Conservation (phyloP, 2,113 vertebrate genomes). For the Ammodytes dubius region DNA sequence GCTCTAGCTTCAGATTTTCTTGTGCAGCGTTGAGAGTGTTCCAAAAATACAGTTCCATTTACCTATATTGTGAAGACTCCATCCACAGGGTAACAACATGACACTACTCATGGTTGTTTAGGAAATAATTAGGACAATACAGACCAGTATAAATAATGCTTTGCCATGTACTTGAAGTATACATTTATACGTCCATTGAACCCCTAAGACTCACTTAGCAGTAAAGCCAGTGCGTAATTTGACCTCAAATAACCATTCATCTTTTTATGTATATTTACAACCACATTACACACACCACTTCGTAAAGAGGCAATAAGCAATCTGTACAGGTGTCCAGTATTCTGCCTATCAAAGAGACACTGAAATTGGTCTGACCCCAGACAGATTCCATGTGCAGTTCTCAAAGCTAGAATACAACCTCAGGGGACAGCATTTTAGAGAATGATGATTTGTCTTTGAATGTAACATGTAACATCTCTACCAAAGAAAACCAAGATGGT, state of each 20-base stretch:
- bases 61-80: background rate
- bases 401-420: conserved; percentile 2
- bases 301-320: conserved; percentile 8
- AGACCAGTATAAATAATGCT: too few species aligned
- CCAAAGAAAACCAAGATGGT: background rate
- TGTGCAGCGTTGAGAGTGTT: background rate
- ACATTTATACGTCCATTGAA: too few species aligned
- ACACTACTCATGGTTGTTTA: too few species aligned
- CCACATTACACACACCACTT: background rate
- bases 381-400: background rate
- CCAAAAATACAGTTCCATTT: background rate
- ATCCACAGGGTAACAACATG: background rate
- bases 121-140: too few species aligned
- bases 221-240: background rate
- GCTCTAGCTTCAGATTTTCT: background rate
- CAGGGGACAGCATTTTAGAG: background rate
- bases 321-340: conserved; percentile 7
- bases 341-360: conserved; percentile 5
- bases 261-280: background rate
- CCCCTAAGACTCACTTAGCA: too few species aligned
- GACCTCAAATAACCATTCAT: conserved; percentile 34
- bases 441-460: background rate
- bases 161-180: too few species aligned
- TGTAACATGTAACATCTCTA: background rate
- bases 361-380: background rate